Conservation (phyloP, 1,140 invertebrate species). For the Acromyrmex charruanus region DNA sequence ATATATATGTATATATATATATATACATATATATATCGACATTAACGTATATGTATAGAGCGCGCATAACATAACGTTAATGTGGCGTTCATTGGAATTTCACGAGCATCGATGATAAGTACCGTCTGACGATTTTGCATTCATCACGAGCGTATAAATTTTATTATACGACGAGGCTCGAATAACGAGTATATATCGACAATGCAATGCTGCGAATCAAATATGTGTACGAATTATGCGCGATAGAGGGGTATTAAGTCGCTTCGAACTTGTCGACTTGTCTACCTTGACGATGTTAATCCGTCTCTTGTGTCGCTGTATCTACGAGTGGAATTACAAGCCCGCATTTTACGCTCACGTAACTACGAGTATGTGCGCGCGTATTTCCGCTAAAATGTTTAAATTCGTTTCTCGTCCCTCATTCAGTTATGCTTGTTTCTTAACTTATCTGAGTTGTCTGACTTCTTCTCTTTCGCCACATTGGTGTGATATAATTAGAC, state of each 20-base stretch:
- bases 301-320: conserved; percentile 58
- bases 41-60: neutral
- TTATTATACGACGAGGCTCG: neutral
- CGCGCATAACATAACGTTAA: conserved; percentile 34
- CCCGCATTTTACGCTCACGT: conserved; percentile 64
- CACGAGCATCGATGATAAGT: conserved; percentile 29
- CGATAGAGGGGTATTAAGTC: conserved; percentile 56
- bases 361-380: conserved; percentile 10
- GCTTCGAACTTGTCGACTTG: conserved; percentile 48
- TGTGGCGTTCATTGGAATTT: conserved; percentile 42
- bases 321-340: conserved; percentile 54
- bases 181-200: conserved; percentile 19
- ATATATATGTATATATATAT: neutral
- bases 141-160: conserved; percentile 38
- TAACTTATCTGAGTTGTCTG: conserved; percentile 3
- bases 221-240: conserved; percentile 61
- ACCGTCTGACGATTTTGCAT: conserved; percentile 37
- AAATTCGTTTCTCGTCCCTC: conserved; percentile 9
- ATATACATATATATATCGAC: neutral
- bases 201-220: conserved; percentile 34
- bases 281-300: conserved; percentile 55
- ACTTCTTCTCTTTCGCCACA: conserved; percentile 1
- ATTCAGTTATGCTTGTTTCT: neutral
- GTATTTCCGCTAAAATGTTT: conserved; percentile 10
- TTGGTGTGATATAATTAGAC: conserved; percentile 37